Percentiles rank a stretch among this genome's conserved stretches.
Evolutionary conservation across 2,797 vertebrate genomes (phyloP).

Genomic region (Acanthopagrus latus): DNA sequence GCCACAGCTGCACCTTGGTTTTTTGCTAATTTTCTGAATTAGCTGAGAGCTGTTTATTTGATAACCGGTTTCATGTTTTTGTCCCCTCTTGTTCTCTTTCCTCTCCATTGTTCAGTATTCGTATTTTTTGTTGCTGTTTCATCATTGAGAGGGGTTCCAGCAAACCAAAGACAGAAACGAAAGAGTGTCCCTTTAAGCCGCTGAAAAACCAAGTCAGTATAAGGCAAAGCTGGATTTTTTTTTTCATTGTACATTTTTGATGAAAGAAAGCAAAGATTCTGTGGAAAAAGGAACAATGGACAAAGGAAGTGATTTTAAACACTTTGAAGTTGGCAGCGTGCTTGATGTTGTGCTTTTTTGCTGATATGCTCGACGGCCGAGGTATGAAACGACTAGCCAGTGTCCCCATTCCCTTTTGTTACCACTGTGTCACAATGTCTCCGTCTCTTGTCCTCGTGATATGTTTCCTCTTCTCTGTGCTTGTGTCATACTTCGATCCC

Average conservation of each 20-base stretch:
- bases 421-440: conserved; percentile 76
- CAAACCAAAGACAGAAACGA: conserved; percentile 86
- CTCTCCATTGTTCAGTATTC: conserved; percentile 69
- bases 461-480: conserved; percentile 71
- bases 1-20: conserved; percentile 78
- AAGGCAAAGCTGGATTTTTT: conserved; percentile 71
- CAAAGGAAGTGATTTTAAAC: conserved; percentile 65
- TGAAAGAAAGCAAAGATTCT: conserved; percentile 56
- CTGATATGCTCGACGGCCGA: conserved; percentile 66
- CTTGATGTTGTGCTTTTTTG: conserved; percentile 72
- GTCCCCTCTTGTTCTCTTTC: conserved; percentile 70
- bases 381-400: conserved; percentile 70
- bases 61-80: conserved; percentile 61
- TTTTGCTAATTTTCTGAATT: conserved; percentile 82
- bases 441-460: conserved; percentile 74
- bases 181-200: conserved; percentile 86
- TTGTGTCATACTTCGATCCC: conserved; percentile 74
- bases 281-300: conserved; percentile 32
- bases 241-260: conserved; percentile 71
- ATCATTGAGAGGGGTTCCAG: conserved; percentile 76
- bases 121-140: conserved; percentile 63
- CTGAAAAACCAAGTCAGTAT: conserved; percentile 77
- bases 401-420: conserved; percentile 80
- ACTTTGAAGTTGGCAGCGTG: conserved; percentile 62
- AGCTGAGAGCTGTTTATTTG: conserved; percentile 78